phyloP scores from a whole-genome alignment of 2,888 invertebrate species.

The Polietes domitor region DNA sequence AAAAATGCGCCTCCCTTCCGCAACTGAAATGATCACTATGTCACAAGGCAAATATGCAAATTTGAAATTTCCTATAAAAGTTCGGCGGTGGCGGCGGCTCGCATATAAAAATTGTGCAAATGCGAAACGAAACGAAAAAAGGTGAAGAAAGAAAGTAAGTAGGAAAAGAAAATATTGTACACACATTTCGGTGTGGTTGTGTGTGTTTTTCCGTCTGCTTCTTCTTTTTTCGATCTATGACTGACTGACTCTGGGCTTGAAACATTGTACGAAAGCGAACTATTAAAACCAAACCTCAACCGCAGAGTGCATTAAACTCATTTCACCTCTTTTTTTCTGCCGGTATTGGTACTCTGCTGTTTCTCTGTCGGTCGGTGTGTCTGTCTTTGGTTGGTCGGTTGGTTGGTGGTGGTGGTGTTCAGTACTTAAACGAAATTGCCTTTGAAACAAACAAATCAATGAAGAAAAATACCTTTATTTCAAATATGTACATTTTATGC shows the following conservation, averaged over 20 bases:
- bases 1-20: background rate
- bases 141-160: conserved; percentile 1
- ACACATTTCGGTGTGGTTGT: background rate
- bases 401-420: conserved; percentile 5
- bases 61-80: background rate
- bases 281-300: conserved; percentile 63
- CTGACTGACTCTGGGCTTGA: conserved; percentile 13
- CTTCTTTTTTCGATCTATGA: conserved; percentile 13
- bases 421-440: conserved; percentile 33
- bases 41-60: background rate
- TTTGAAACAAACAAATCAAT: conserved; percentile 63
- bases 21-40: background rate
- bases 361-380: background rate
- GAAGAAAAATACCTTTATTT: conserved; percentile 53
- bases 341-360: background rate
- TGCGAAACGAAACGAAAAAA: too few relatives aligned
- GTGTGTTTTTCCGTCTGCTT: too few relatives aligned
- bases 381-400: background rate
- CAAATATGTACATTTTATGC: conserved; percentile 38
- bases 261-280: conserved; percentile 46
- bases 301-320: conserved; percentile 67
- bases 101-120: background rate
- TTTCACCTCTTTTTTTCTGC: conserved; percentile 60
- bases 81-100: background rate
- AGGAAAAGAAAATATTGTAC: conserved; percentile 4